These are phyloP conservation scores for Agelaius phoeniceus DNA, from an alignment of 2,113 vertebrate genomes.

Conservation along the genomic window DNA sequence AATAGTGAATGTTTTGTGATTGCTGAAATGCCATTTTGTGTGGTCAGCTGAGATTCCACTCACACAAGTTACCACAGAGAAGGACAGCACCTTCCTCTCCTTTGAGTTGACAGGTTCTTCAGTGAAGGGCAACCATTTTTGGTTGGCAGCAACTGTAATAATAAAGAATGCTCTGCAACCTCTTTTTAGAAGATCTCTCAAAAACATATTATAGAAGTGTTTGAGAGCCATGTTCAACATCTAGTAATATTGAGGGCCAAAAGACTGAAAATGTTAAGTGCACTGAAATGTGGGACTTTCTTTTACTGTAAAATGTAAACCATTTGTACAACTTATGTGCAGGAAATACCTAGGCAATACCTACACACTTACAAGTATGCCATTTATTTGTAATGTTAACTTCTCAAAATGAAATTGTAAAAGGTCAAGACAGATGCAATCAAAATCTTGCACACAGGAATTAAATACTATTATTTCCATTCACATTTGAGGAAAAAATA, in stretches of 20 bases:
- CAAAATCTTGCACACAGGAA: neutral
- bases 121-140: neutral
- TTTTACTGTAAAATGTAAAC: neutral
- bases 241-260: neutral
- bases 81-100: neutral
- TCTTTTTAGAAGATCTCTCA: neutral
- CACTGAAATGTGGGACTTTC: neutral
- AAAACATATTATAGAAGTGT: neutral
- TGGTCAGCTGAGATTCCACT: conserved; percentile 12
- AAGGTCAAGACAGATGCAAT: neutral
- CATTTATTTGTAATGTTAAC: neutral
- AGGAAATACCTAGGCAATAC: neutral
- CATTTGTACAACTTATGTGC: neutral
- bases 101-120: neutral
- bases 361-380: neutral
- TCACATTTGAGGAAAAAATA: neutral
- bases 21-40: conserved; percentile 29
- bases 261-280: neutral
- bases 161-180: neutral
- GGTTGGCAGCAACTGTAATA: neutral
- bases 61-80: neutral
- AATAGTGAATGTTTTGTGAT: neutral
- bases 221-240: neutral
- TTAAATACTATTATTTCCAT: neutral
- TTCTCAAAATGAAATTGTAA: neutral